Base-by-base conservation (phyloP, 2,113 vertebrate genomes). In the Ptilonorhynchus violaceus region DNA sequence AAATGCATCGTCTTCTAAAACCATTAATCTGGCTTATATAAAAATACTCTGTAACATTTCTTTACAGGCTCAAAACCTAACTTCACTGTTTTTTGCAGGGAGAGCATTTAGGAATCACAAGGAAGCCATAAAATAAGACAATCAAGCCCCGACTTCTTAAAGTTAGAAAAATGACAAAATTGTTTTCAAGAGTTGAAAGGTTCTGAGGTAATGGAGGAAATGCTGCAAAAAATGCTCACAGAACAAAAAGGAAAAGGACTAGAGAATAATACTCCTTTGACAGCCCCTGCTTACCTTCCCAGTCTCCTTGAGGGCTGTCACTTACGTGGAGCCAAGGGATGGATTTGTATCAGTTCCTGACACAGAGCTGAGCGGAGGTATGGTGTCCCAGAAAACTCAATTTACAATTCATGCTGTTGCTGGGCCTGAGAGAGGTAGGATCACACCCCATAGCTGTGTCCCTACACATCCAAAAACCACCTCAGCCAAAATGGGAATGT, bases 11-110 rank as follows among this genome's bases (percentile, higher is more conserved):
- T 95, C 91, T 94, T 93, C 75, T 93, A 91, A 96, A 95, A 82
- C 46, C 77, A 96, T 95, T 96, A 87, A 91, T 96, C 93, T 95
- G 44, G 47, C 52, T 96, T 91, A 91, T 80, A 83, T 72, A 97
- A 96, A 96, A 96, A 95, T 85, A 92, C 39, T 55, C 46, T 76
- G 23, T 67, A 96, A 44, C 68, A 82, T 56, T 92, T 84, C 74
- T 93, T 69, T 92, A 72, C n/a, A 66, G 67, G 11, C 78, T 94
- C 59, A 91, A 77, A 92, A 95, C 80, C 41, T 58, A 89, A 56
- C 86, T 88, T 78, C 66, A 67, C 72, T 73, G 9, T 1, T 75
- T 93, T 94, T 80, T 81, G 33, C 69, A 85, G 42, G 50, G 31
- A 77, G 83, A 77, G 47, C 68, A 88, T 86, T 96, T 92, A 93